Evolutionary conservation across 1,140 invertebrate species (phyloP), one percentile per base, ranked within the genome.

Genomic region (Triops longicaudatus): DNA sequence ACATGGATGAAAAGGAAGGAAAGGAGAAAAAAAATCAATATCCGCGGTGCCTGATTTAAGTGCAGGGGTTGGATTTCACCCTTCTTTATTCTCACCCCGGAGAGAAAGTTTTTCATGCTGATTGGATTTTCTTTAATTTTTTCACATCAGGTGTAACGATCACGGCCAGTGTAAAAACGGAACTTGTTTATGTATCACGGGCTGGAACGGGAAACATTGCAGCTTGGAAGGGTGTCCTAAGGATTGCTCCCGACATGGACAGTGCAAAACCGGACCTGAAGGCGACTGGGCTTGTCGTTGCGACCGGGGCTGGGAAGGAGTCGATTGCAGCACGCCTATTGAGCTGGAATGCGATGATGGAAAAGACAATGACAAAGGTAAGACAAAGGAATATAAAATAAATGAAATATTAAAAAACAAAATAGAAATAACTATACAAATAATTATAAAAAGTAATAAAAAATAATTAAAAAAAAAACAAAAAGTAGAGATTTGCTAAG

Each of bases 101-200:
- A 22, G 11, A 10, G 22, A 63, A 63, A 63, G 17, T 6, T 63
- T 22, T 17, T 5, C 28, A 28, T 12, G 10, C 41, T 14, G 2
- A 9, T 31, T 11, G 11, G n/a, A 26, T n/a, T 27, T 42, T 31
- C 26, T n/a, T 9, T 26, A 37, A 4, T 37, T 7, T 10, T 77
- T 73, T 28, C 73, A 4, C 76, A 28, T 88, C 26, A 90, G 97
- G 76, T 97, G 96, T 83, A 90, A 90, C 17, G 93, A 96, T 81
- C 94, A 96, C 82, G 97, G 98, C 0, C 93, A 96, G 83, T 99
- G 98, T 85, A 92, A 94, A 83, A 98, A 99, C 84, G 97, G 97
- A 37, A 97, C 94, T 26, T 99, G 97, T 84, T 91, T 96, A 63
- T 99, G 97, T 84, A 91, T 93, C 22, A 92, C 95, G 84, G 97